Evolutionary conservation across 1,140 invertebrate genomes (phyloP), one percentile per base, ranked within the genome.

Genomic region (Aphelenchoides fujianensis): DNA sequence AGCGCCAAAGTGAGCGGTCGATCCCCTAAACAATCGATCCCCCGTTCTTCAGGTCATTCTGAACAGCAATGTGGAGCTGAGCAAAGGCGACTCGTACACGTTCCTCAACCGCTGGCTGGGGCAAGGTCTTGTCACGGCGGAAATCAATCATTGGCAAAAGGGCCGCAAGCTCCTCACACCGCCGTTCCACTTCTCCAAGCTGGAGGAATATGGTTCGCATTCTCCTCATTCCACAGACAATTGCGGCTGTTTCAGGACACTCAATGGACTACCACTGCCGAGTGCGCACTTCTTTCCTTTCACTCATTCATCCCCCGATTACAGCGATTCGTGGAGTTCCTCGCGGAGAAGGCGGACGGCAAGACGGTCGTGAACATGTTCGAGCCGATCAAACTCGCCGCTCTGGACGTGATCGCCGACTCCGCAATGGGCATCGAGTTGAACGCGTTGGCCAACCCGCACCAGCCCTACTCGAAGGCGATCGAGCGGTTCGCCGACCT

Each of bases 41-140:
- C n/a, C n/a, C n/a, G n/a, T n/a, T n/a, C n/a, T n/a, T n/a, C 12
- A 48, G 23, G 41, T 48, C 23, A 59, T 59, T 7, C 34, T 59
- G 55, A 59, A 59, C 62, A 64, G 62, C 30, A 64, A 35, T 48
- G 62, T 64, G 32, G 62, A 64, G 28, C 59, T 64, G 62, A 64
- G 5, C 3, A 64, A 64, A 52, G 62, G 62, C 5, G 3, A 32
- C 28, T 52, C 3, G 35, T 64, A 64, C 28, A 53, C 23, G 5
- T 64, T 64, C 23, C 28, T 64, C 3, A 32, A 52, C 7, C 5
- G 28, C n/a, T 64, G 62, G 62, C 28, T 64, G 5, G 62, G 62
- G 59, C 5, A 3, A 5, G 62, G 62, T 5, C 62, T 64, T 5
- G 34, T 64, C 12, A 64, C 62, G 5, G 55, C 5, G 23, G 19